Base-by-base conservation (phyloP, 35 echinoderm and acorn worm genomes). In the Heliocidaris tuberculata region DNA sequence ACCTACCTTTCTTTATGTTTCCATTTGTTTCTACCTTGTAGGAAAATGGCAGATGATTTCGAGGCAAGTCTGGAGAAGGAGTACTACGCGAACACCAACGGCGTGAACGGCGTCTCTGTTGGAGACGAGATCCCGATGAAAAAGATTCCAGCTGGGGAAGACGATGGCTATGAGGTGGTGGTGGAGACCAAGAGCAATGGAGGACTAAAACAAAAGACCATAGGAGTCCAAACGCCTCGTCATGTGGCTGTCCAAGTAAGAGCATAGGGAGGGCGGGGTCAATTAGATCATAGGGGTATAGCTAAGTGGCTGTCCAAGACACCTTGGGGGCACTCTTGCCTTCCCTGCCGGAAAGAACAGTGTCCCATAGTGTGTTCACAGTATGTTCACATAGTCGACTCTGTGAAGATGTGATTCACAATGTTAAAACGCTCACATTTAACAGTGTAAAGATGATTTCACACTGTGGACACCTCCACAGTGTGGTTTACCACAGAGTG, bases 191-290 rank as follows among this genome's bases (percentile, higher is more conserved):
- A 85, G 60, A 95, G 17, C 30, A 29, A 60, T 31, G 94, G 48
- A n/a, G 65, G 65, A 78, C 27, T 24, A 16, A 42, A 60, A 13
- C 86, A 87, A 93, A 86, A 13, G 32, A 21, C 60, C 10, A 86
- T 94, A 30, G 85, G 35, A 13, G 94, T 85, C 13, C 95, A 96
- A 60, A 96, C 95, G 31, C 95, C 95, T 48, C 93, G 95, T 6
- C 93, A 93, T 5, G 95, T 96, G 9, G 95, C 95, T 31, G 47
- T 96, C 13, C 95, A 96, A 93, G 95, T 96, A 42, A 93, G 90
- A 19, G 1, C 35, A 42, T 42, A 42, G 0, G 35, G 35, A 42
- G 35, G 35, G 35, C 35, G 35, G 35, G 35, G 35, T 42, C 35
- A 1, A 3, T 42, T 1, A 42, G 35, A 42, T 42, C 35, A 42